These are phyloP conservation scores for Syrphus vitripennis DNA, from an alignment of 2,888 invertebrate species.

Conservation along the genomic window DNA sequence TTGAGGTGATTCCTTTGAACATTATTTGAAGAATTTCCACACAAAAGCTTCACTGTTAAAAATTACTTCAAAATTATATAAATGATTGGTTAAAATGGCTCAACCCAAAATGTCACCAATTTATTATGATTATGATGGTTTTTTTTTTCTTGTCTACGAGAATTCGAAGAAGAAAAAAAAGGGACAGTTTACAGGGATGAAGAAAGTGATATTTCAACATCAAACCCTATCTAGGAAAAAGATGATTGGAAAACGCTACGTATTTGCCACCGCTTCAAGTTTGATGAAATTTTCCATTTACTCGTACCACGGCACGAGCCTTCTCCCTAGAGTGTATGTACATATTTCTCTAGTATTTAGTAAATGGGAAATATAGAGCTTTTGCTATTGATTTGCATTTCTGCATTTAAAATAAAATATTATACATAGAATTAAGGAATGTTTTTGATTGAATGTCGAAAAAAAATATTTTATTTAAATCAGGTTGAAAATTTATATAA, in stretches of 20 bases:
- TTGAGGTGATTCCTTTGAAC: background rate
- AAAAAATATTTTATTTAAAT: too few species aligned
- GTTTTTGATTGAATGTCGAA: background rate
- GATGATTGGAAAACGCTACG: background rate
- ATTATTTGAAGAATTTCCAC: background rate
- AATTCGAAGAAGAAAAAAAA: background rate
- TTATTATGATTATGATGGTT: background rate
- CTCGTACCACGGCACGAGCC: background rate
- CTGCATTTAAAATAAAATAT: background rate
- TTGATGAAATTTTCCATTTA: background rate
- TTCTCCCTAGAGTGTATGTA: background rate
- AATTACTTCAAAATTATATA: conserved; percentile 11
- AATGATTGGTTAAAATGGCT: background rate
- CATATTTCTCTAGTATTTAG: too few species aligned
- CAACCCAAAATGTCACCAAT: background rate
- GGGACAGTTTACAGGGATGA: background rate
- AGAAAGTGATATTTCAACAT: background rate
- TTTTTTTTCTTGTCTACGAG: background rate
- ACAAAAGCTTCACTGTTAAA: background rate
- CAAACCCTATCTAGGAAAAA: background rate
- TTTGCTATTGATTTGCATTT: background rate
- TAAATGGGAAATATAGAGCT: too few species aligned
- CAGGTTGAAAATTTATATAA: too few species aligned
- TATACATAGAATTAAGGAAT: background rate
- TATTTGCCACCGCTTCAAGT: background rate